Conservation (phyloP, 2,113 vertebrate genomes). For the Callospermophilus lateralis region DNA sequence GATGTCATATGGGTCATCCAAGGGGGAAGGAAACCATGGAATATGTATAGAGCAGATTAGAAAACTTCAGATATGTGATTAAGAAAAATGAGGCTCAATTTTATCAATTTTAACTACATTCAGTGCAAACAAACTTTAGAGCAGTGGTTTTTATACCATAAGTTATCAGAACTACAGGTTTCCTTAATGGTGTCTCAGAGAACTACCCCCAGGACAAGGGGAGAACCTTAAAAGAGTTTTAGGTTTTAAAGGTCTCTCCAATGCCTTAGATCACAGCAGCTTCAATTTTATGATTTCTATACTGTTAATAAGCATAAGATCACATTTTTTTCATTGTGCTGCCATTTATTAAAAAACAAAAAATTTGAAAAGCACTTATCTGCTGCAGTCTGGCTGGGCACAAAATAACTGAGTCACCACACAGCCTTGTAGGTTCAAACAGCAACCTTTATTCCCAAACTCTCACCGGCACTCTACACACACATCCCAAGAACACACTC, state of each 20-base stretch:
- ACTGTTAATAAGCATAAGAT: not conserved
- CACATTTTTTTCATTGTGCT: constrained; percentile 12
- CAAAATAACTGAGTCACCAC: no score
- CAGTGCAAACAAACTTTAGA: constrained; percentile 36
- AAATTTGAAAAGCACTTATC: constrained; percentile 22
- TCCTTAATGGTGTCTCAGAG: not conserved
- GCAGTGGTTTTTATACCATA: not conserved
- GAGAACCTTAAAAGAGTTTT: not conserved
- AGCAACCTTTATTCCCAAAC: no score
- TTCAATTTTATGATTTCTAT: constrained; percentile 37
- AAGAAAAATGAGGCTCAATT: not conserved
- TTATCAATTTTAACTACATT: constrained; percentile 12
- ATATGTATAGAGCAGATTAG: not conserved
- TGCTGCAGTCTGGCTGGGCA: no score
- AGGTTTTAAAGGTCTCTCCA: not conserved
- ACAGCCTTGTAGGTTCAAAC: no score
- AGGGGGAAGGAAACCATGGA: not conserved
- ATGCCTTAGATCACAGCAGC: not conserved
- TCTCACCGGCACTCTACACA: no score
- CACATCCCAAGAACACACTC: no score
- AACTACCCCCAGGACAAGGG: not conserved
- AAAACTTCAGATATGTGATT: not conserved
- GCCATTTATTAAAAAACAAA: not conserved
- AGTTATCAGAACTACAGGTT: not conserved
- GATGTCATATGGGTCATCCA: not conserved